Evolutionary conservation across 2,113 vertebrate genomes (phyloP).

Genomic region (Eptesicus fuscus): DNA sequence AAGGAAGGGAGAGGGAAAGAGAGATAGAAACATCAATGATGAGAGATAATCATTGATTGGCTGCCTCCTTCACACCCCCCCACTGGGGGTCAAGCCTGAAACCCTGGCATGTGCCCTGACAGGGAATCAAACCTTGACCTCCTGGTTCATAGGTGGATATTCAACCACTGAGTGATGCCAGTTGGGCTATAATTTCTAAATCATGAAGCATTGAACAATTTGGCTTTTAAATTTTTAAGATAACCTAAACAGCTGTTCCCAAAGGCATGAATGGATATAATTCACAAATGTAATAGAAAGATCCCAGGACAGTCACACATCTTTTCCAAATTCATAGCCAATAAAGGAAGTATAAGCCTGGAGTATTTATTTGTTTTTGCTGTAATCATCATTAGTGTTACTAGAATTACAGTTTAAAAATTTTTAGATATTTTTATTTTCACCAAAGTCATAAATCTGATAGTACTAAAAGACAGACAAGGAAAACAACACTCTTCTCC

Average conservation of each 20-base stretch:
- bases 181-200: constrained; percentile 2
- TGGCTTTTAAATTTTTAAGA: constrained; percentile 8
- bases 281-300: background rate
- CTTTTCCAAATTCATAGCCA: background rate
- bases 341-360: background rate
- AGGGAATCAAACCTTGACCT: too few relatives aligned
- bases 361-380: background rate
- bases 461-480: background rate
- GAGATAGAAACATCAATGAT: too few relatives aligned
- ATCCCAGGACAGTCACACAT: background rate
- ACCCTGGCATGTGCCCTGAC: too few relatives aligned
- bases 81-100: too few relatives aligned
- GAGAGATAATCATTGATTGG: too few relatives aligned
- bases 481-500: background rate
- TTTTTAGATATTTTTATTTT: background rate
- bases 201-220: background rate
- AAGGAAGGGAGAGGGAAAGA: too few relatives aligned
- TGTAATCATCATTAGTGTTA: background rate
- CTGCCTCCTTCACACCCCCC: too few relatives aligned
- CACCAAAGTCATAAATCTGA: background rate
- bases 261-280: background rate
- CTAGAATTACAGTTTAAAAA: background rate
- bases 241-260: background rate
- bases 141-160: too few relatives aligned
- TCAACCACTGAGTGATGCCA: too few relatives aligned